Evolutionary conservation across 2,888 invertebrate species (phyloP).

Genomic region (Aphidius colemani): DNA sequence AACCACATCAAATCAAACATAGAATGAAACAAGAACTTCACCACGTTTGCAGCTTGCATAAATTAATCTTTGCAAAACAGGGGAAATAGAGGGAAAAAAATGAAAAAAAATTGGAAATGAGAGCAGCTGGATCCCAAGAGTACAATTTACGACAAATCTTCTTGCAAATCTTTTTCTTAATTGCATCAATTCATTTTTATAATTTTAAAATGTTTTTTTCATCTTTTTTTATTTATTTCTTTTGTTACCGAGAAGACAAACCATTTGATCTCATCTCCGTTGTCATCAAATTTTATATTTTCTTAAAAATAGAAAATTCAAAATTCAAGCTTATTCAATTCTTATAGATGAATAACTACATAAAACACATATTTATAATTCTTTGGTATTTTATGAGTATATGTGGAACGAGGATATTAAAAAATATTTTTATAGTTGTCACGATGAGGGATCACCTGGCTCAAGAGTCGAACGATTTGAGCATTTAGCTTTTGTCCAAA

Average conservation of each 20-base stretch:
- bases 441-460: conserved; percentile 39
- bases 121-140: conserved; percentile 29
- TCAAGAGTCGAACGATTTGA: conserved; percentile 20
- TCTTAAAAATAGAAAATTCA: too few species aligned
- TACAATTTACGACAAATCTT: conserved; percentile 20
- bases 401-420: conserved; percentile 16
- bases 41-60: conserved; percentile 42
- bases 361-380: neutral
- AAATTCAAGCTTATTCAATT: too few species aligned
- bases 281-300: too few species aligned
- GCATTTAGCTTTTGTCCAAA: conserved; percentile 31
- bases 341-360: too few species aligned
- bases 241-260: neutral
- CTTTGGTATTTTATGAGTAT: too few species aligned
- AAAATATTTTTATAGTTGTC: conserved; percentile 36
- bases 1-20: neutral
- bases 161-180: conserved; percentile 21
- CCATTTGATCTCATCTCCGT: too few species aligned
- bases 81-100: conserved; percentile 11
- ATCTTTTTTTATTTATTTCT: neutral
- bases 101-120: conserved; percentile 18
- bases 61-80: conserved; percentile 44
- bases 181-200: conserved; percentile 17
- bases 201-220: conserved; percentile 1
- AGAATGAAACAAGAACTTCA: neutral